phyloP scores from a whole-genome alignment of 1,140 invertebrate species.

The Nasonia vitripennis region DNA sequence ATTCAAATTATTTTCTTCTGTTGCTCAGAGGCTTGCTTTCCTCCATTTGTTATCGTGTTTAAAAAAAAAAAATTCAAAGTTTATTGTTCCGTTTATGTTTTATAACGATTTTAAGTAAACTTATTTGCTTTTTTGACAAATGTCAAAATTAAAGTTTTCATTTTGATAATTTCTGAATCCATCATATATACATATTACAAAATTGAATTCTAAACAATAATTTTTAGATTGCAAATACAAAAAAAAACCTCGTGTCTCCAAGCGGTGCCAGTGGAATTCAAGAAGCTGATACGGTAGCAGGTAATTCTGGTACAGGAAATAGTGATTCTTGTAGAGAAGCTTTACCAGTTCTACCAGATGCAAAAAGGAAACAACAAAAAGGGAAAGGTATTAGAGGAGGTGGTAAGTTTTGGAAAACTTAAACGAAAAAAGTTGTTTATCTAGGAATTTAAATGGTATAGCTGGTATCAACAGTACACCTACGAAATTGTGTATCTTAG shows the following conservation, averaged over 20 bases:
- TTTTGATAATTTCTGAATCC: no score
- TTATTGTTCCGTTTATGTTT: no score
- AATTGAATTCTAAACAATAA: conserved; percentile 55
- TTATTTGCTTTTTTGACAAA: no score
- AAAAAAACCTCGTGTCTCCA: neutral
- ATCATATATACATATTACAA: no score
- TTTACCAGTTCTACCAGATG: neutral
- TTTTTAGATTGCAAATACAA: neutral
- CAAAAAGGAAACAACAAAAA: neutral
- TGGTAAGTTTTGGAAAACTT: neutral
- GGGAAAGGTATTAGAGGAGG: neutral
- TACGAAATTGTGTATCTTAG: neutral
- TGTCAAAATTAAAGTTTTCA: no score
- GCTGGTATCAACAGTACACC: neutral
- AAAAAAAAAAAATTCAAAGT: no score
- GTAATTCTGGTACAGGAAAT: neutral
- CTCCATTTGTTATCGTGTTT: no score
- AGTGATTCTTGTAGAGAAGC: conserved; percentile 1
- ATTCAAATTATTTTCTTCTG: no score
- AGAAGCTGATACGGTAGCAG: neutral
- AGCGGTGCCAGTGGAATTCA: neutral
- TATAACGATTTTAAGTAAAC: no score
- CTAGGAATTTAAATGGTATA: neutral
- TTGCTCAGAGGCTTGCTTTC: no score
- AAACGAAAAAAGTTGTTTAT: neutral